Base-by-base conservation (phyloP, 2,797 vertebrate genomes). In the Helarctos malayanus region DNA sequence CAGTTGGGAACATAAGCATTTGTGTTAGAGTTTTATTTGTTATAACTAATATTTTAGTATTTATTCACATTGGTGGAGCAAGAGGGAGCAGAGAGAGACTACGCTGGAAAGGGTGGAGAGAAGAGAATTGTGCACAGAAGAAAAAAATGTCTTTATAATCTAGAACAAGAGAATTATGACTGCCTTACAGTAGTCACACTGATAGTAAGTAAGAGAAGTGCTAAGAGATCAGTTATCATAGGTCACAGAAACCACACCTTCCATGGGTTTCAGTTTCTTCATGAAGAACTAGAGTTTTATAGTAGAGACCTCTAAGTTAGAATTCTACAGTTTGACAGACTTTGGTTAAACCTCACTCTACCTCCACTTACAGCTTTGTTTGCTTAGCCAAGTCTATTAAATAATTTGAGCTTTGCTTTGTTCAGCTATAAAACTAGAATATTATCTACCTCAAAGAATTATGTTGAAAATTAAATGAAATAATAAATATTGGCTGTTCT, bases 401-500 rank as follows among this genome's bases (percentile, higher is more conserved):
- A 59, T 38, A 57, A 59, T 61, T 87, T 80, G 7, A 47, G 49
- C 68, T 59, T 90, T 89, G 8, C 16, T 69, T 94, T 93, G 9
- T 69, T 84, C 13, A 41, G 12, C 27, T 91, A 3, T 73, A 85
- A 88, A 85, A 80, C 29, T 63, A 41, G 10, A 71, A 61, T 63
- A 57, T 89, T 84, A 75, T 16, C 25, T 75, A 71, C 25, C 3
- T 88, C 16, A 83, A 90, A 57, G 14, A 68, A 79, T 65, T 93
- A 57, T 82, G 73, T 57, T 54, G 29, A 76, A 75, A 94, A 89
- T 89, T 81, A 80, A 92, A 88, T 91, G 16, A 65, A 93, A 86
- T 76, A 59, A 76, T 56, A 89, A 76, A 29, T 68, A 85, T 15
- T 32, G 11, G 27, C 29, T 81, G 21, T 4, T 84, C 19, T 92